Evolutionary conservation across 2,888 invertebrate species (phyloP), one percentile per base, ranked within the genome.

Genomic region (Omphaloscelis lunosa): DNA sequence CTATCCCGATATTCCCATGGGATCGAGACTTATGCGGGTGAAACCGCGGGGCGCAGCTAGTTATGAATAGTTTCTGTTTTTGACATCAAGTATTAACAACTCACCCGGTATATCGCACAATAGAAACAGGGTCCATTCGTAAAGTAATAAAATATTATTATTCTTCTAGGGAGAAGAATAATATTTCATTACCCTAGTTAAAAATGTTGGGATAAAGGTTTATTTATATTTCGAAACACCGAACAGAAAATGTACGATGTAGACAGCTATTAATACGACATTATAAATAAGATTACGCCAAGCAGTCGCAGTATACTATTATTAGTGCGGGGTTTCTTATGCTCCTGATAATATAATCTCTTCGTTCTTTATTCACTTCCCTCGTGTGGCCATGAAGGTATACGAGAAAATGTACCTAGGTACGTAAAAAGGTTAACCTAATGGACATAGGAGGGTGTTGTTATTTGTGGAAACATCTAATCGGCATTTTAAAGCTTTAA

Each of bases 251-350:
- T 79, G 9, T 68, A 45, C n/a, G n/a, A 68, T 75, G 58, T 27
- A 51, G 23, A 53, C 7, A 17, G 34, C 41, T 58, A 34, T 68
- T 34, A 41, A 74, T 34, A 67, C 12, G 56, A 29, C 39, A 58
- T 58, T 62, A 53, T 81, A 58, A 67, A 79, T 75, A 34, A 45
- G 79, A 59, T 82, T 20, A 59, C 23, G 62, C 23, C 58, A 68
- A 15, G 75, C 67, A 59, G 51, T 45, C 62, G 17, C 34, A 51
- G n/a, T 63, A 27, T 68, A 75, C 74, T 58, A 15, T 58, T 41
- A 75, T 79, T 58, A 63, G 62, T 58, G 23, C 5, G 34, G n/a
- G 17, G 17, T 51, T 74, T 41, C 74, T 7, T 67, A 48, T n/a
- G 39, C 69, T n/a, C 17, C 56, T 53, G 39, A 51, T 48, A 67